A percentile compares a stretch with the other conserved stretches of the same genome.
Conservation (phyloP, 2,888 invertebrate genomes). For the Willowsia nigromaculata region DNA sequence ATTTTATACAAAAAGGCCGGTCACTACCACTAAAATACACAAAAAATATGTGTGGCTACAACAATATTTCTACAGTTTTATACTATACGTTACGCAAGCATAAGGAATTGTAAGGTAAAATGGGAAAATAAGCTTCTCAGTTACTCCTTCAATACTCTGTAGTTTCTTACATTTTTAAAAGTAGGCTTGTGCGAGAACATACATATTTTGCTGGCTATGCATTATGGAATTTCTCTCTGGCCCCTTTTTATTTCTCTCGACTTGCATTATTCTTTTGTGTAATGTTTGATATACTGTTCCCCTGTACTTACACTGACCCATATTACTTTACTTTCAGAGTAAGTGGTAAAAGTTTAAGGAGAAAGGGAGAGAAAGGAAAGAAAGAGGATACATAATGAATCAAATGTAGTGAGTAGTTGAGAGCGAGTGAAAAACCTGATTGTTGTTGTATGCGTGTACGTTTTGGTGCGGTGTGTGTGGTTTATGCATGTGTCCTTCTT, state of each 20-base stretch:
- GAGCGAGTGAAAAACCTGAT: neutral
- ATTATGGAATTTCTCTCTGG: slow-evolving; percentile 33
- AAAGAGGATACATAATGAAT: slow-evolving; percentile 35
- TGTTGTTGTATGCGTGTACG: neutral
- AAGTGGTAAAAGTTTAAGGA: slow-evolving; percentile 17
- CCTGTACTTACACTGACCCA: slow-evolving; percentile 39
- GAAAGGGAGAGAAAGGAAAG: neutral
- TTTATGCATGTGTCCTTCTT: slow-evolving; percentile 52
- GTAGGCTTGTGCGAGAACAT: neutral
- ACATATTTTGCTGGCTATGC: neutral
- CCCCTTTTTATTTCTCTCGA: slow-evolving; percentile 30
- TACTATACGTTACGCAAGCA: no score
- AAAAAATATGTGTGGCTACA: neutral
- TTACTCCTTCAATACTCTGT: no score
- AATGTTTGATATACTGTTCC: slow-evolving; percentile 8
- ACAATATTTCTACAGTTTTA: neutral
- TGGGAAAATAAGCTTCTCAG: no score
- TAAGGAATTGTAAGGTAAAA: no score
- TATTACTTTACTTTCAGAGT: slow-evolving; percentile 6
- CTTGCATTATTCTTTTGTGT: slow-evolving; percentile 44
- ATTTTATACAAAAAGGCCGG: neutral
- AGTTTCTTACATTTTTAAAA: no score
- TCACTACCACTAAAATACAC: neutral
- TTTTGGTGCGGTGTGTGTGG: slow-evolving; percentile 1
- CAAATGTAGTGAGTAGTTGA: slow-evolving; percentile 4